A percentile compares a stretch with the other conserved stretches of the same genome.
These are phyloP conservation scores for Diplogasteroides magnus DNA, from an alignment of 1,140 invertebrate species.

Conservation along the genomic window DNA sequence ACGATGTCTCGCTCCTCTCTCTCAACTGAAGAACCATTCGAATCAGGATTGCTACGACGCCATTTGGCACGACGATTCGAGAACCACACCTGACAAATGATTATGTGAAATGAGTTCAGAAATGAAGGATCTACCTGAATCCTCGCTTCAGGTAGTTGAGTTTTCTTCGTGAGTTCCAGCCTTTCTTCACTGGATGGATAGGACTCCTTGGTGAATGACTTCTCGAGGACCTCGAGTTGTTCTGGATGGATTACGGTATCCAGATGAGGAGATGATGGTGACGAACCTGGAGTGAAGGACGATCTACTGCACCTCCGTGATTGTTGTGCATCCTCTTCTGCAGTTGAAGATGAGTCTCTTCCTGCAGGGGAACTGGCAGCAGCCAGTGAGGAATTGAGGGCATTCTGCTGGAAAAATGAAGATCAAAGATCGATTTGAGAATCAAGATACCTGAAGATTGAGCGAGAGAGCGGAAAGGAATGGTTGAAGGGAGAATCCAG, in stretches of 20 bases:
- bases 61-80: slow-evolving; percentile 49
- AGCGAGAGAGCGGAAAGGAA: not conserved
- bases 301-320: slow-evolving; percentile 33
- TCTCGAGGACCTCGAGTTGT: slow-evolving; percentile 40
- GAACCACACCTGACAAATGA: slow-evolving; percentile 49
- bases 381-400: not conserved
- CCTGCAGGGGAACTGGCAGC: not conserved
- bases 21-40: not conserved
- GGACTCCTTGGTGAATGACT: slow-evolving; percentile 27
- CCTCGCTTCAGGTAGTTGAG: slow-evolving; percentile 52
- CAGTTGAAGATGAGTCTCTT: slow-evolving; percentile 1
- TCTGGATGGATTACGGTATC: slow-evolving; percentile 29
- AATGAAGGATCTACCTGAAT: too few species aligned
- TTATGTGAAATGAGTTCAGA: too few species aligned
- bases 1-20: not conserved
- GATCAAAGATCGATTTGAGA: too few species aligned
- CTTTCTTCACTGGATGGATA: slow-evolving; percentile 50
- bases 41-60: slow-evolving; percentile 26
- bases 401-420: too few species aligned
- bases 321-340: not conserved
- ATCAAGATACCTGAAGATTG: not conserved
- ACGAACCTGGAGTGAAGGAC: slow-evolving; percentile 29
- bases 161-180: slow-evolving; percentile 53
- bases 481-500: not conserved
- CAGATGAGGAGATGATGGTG: not conserved